phyloP scores from a whole-genome alignment of 2,797 vertebrate species.

The Bovichtus variegatus region DNA sequence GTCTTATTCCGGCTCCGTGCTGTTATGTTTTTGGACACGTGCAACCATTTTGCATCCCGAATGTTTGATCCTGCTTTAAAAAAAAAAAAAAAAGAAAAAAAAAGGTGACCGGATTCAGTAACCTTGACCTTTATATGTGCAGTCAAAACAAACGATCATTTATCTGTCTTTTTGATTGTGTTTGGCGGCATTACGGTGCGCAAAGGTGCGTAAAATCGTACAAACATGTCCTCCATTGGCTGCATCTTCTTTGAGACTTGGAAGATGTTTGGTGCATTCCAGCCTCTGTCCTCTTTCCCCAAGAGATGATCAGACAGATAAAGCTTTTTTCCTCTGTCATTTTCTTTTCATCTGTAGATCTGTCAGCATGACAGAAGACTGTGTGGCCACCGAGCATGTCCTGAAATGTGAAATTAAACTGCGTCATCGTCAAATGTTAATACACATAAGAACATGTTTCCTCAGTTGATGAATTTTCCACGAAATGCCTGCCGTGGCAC shows the following conservation, averaged over 20 bases:
- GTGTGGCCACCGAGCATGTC: slow-evolving; percentile 5
- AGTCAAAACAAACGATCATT: background rate
- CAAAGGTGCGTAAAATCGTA: background rate
- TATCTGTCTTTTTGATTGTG: background rate
- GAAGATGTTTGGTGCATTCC: background rate
- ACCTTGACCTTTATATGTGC: background rate
- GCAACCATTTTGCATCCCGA: background rate
- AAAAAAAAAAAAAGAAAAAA: background rate
- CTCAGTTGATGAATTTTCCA: background rate
- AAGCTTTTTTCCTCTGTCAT: background rate
- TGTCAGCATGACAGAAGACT: background rate
- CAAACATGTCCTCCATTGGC: background rate
- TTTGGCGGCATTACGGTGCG: background rate
- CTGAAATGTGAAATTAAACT: slow-evolving; percentile 7
- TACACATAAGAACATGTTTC: background rate
- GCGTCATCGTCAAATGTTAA: background rate
- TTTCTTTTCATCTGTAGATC: background rate
- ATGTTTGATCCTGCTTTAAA: background rate
- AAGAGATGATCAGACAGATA: background rate
- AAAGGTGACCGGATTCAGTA: too few relatives aligned
- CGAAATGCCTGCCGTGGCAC: background rate
- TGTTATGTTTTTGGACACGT: background rate
- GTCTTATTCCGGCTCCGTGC: background rate
- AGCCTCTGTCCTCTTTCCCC: background rate
- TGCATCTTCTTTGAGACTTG: background rate